phyloP scores from a whole-genome alignment of 1,140 invertebrate species.

The Lethrus apterus region DNA sequence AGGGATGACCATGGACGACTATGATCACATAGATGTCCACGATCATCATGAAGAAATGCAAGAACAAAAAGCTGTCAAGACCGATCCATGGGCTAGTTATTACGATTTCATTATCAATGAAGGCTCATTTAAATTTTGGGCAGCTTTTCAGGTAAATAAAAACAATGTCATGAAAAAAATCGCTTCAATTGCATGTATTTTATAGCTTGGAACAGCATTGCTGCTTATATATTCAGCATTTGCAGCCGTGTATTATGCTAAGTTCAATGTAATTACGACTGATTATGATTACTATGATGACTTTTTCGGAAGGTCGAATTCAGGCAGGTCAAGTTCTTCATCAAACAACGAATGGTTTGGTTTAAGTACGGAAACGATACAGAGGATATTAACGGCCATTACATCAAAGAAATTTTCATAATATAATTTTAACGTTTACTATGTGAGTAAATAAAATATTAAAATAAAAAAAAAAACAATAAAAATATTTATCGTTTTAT shows the following conservation, averaged over 20 bases:
- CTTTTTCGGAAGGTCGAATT: conserved; percentile 43
- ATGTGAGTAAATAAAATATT: too few species aligned
- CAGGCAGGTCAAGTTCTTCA: conserved; percentile 22
- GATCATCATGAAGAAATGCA: conserved; percentile 27
- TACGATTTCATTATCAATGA: conserved; percentile 80
- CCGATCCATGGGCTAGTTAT: conserved; percentile 65
- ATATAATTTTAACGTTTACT: too few species aligned
- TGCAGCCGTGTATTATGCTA: conserved; percentile 77
- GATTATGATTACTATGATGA: conserved; percentile 62
- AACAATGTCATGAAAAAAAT: too few species aligned
- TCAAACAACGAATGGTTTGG: conserved; percentile 33
- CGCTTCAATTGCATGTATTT: conserved; percentile 28
- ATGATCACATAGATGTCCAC: conserved; percentile 22
- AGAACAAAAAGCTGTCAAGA: conserved; percentile 42
- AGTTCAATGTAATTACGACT: conserved; percentile 67
- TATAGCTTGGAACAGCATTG: conserved; percentile 66
- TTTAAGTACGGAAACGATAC: conserved; percentile 34
- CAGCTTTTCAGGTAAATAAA: conserved; percentile 63
- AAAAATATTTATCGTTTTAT: too few species aligned
- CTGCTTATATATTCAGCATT: conserved; percentile 74
- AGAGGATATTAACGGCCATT: conserved; percentile 38
- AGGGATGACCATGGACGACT: conserved; percentile 29
- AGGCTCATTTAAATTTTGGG: conserved; percentile 81
- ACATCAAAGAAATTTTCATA: conserved; percentile 39
- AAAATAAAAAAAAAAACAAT: too few species aligned